These are phyloP conservation scores for Idaea aversata DNA, from an alignment of 2,888 invertebrate species.

Conservation along the genomic window DNA sequence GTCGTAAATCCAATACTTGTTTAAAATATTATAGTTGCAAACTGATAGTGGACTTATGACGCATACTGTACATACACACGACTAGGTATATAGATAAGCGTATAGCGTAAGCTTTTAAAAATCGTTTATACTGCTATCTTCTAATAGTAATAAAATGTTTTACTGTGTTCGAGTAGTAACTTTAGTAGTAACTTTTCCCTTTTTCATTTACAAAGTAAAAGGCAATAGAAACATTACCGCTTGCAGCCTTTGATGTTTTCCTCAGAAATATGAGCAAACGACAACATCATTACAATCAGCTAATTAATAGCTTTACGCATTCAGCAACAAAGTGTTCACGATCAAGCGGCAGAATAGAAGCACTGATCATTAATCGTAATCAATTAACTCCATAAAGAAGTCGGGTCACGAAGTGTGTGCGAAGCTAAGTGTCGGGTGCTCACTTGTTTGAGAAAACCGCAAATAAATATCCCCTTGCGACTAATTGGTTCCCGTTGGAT, in stretches of 20 bases:
- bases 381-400: conserved; percentile 51
- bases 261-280: background rate
- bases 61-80: no score
- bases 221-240: conserved; percentile 5
- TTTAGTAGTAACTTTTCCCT: no score
- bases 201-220: background rate
- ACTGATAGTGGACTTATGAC: no score
- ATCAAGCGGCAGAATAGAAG: conserved; percentile 20
- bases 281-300: background rate
- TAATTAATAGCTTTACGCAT: background rate
- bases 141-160: no score
- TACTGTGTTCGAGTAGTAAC: no score
- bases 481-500: conserved; percentile 77
- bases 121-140: no score
- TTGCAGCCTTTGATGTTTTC: background rate
- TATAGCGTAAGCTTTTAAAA: no score
- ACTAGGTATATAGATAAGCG: no score
- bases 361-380: conserved; percentile 38
- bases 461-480: conserved; percentile 75
- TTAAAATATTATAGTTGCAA: no score
- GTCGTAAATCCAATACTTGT: no score
- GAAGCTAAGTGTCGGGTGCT: conserved; percentile 53
- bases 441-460: conserved; percentile 71
- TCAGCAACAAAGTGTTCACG: conserved; percentile 28
- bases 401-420: conserved; percentile 51